These are phyloP conservation scores for Sebastes cheni DNA, from an alignment of 2,797 vertebrate genomes.

Conservation along the genomic window DNA sequence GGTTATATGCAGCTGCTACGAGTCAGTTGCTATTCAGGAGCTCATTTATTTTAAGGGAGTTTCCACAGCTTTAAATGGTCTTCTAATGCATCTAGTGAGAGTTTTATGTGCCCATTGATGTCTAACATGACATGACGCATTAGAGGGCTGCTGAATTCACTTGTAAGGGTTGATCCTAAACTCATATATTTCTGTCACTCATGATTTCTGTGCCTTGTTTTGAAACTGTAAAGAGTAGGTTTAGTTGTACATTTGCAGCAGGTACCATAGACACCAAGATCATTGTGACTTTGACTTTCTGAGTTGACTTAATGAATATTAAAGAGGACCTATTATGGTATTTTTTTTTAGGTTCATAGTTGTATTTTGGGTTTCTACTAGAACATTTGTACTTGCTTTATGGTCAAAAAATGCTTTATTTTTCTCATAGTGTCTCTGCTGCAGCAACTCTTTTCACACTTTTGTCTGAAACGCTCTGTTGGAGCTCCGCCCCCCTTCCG, in stretches of 20 bases:
- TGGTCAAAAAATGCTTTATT: too few relatives aligned
- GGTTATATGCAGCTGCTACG: constrained; percentile 25
- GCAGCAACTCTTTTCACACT: too few relatives aligned
- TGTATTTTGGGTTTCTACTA: background rate
- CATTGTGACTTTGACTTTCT: background rate
- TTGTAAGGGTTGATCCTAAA: background rate
- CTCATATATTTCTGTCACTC: background rate
- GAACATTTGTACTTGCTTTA: too few relatives aligned
- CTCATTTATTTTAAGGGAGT: constrained; percentile 51
- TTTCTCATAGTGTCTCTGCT: too few relatives aligned
- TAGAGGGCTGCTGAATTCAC: background rate
- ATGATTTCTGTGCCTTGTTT: background rate
- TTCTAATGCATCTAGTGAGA: background rate
- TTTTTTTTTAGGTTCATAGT: background rate
- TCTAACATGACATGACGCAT: background rate
- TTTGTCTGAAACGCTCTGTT: too few relatives aligned
- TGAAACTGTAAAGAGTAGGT: background rate
- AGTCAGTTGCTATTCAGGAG: constrained; percentile 38
- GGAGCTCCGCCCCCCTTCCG: too few relatives aligned
- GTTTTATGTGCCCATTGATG: background rate
- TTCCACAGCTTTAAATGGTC: constrained; percentile 29
- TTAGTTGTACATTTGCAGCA: background rate
- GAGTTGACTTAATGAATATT: background rate
- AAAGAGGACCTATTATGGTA: background rate
- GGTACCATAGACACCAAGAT: background rate